Base-by-base conservation (phyloP, 2,797 vertebrate genomes). In the Microctenopoma steveboyesi region DNA sequence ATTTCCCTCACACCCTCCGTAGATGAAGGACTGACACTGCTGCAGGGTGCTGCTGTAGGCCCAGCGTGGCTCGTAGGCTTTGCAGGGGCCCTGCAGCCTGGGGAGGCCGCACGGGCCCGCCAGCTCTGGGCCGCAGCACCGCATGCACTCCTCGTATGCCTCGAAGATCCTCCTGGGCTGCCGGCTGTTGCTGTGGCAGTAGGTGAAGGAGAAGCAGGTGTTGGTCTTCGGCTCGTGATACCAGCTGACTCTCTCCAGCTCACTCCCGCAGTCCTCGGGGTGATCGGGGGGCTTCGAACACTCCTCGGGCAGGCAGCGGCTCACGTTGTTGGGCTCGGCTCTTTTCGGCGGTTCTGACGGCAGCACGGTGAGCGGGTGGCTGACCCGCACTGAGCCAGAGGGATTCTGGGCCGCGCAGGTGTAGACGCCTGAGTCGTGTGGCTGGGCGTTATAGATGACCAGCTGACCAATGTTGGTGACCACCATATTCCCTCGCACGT, bases 381-480 rank as follows among this genome's bases (percentile, higher is more conserved):
- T 30, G 28, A 30, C 28, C 28, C 5, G 28, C 22, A 22, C 72
- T 99, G 96, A 0, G 22, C 98, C 98, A 0, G 94, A 96, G 0
- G 91, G 86, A 40, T 98, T 99, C 33, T 84, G 91, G 37, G 96
- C 98, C 0, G 86, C 96, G 90, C 98, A 99, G 40, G 95, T 97
- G 64, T 98, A 99, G 83, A 97, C 86, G 0, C 97, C 98, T 0
- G 96, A 94, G 0, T 99, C 97, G n/a, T 93, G 95, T 0, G 90
- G 89, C 85, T 96, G 95, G 0, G 95, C 95, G 0, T 97, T 99
- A 80, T 99, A 98, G 83, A 99, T 97, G 79, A 99, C 96, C 76
- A 99, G 92, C 70, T 98, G 98, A 55, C 95, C 98, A 0, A 97
- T 96, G 91, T 99, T 98, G 52, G 98, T 99, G 85, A 99, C 97